These are phyloP conservation scores for Microctonus hyperodae DNA, from an alignment of 2,888 invertebrate species.

Conservation along the genomic window DNA sequence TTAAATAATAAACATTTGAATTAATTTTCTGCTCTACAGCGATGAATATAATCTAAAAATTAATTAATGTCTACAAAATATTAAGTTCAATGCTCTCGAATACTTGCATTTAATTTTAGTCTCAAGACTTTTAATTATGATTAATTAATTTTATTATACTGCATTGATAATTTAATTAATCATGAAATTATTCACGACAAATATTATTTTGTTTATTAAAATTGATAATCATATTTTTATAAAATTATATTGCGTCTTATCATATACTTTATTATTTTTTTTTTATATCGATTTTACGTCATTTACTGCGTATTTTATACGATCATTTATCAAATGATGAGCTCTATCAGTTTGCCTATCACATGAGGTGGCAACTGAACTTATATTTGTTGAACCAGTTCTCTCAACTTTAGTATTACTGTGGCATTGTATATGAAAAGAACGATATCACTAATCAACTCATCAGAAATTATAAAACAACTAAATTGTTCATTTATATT, in stretches of 20 bases:
- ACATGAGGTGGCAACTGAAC: not conserved
- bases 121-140: not conserved
- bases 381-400: not conserved
- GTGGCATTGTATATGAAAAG: not conserved
- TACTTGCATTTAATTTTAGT: not conserved
- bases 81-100: not conserved
- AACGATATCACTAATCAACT: not conserved
- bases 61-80: not conserved
- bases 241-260: not conserved
- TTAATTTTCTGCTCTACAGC: not conserved
- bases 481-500: not conserved
- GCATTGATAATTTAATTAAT: no score
- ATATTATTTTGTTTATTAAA: no score
- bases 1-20: not conserved
- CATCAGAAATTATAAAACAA: not conserved
- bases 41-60: not conserved
- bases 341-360: not conserved
- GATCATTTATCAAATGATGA: slow-evolving; percentile 12
- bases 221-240: no score
- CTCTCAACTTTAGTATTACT: not conserved
- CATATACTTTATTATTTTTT: not conserved
- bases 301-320: not conserved
- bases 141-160: no score
- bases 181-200: no score
- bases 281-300: slow-evolving; percentile 1